A percentile compares a stretch with the other conserved stretches of the same genome.
Conservation (phyloP, 2,113 vertebrate species). For the Forbesichthys papilliferus region DNA sequence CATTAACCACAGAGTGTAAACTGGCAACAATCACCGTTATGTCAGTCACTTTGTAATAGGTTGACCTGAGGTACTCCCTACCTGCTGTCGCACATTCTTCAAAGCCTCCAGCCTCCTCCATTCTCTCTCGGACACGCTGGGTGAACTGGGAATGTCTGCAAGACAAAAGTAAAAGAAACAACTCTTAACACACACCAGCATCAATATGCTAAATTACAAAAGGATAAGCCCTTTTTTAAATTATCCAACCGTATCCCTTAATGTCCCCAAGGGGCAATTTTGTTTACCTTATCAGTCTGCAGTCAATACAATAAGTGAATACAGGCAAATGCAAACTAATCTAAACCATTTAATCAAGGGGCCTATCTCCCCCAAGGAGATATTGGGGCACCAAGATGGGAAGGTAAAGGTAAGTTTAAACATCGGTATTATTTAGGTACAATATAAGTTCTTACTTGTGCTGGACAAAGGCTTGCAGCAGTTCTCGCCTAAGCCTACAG, state of each 20-base stretch:
- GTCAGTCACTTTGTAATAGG: not conserved
- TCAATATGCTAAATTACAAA: too few relatives aligned
- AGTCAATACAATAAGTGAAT: too few relatives aligned
- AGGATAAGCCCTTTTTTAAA: too few relatives aligned
- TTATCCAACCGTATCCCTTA: too few relatives aligned
- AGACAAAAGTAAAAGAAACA: constrained; percentile 4
- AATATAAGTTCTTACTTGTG: constrained; percentile 73
- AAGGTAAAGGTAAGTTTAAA: too few relatives aligned
- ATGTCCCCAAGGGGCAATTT: too few relatives aligned
- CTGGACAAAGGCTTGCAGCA: constrained; percentile 75
- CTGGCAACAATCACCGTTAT: not conserved
- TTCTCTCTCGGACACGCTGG: constrained; percentile 61
- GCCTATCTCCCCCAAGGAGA: too few relatives aligned
- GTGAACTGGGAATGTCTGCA: constrained; percentile 75
- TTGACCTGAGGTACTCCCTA: constrained; percentile 32
- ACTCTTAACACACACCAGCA: not conserved
- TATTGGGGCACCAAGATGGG: too few relatives aligned
- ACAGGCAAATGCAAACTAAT: too few relatives aligned
- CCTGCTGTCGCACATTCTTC: constrained; percentile 71
- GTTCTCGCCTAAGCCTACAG: constrained; percentile 78
- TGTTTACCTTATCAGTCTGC: too few relatives aligned
- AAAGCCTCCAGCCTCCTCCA: constrained; percentile 71
- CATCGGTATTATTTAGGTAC: too few relatives aligned
- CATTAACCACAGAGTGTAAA: not conserved
- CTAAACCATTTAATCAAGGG: too few relatives aligned